Base-by-base conservation (phyloP, 2,888 invertebrate species). In the Lissonota sp. region DNA sequence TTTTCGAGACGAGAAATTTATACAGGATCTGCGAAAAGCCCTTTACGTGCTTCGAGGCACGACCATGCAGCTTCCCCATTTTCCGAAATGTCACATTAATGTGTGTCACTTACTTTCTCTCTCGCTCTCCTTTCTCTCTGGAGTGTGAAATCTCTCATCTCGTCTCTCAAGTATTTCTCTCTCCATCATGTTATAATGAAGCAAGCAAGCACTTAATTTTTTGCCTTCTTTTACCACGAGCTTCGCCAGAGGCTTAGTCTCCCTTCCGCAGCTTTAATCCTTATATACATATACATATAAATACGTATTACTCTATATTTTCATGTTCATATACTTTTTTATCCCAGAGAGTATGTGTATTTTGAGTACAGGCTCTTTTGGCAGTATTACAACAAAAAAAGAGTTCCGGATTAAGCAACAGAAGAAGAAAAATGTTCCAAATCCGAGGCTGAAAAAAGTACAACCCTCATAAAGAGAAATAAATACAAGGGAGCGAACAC, bases 51-150 rank as follows among this genome's bases (percentile, higher is more conserved):
- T 64, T 46, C 64, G 6, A 57, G 66, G 37, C 44, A 58, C 63
- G 49, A 58, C 26, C 40, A 37, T 5, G 10, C 8, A 37, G 3
- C 44, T 14, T 39, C 44, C 51, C 40, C 14, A 39, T 39, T 66
- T 70, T 55, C 14, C 40, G 37, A 57, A 78, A 75, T 67, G 74
- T 81, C 78, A 77, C 73, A 72, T 77, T 73, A 78, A 78, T 57
- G 62, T 62, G 66, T 77, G 49, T 74, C 46, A n/a, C 42, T 46
- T 42, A 8, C 53, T 57, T 51, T 39, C 64, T 39, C 64, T 60
- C 57, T 39, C 39, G n/a, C 73, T 5, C 57, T 40, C 8, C 8
- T 7, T 10, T 63, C 10, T 53, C 37, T 40, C 8, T 63, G 49
- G 69, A 69, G 49, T 37, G 55, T 40, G 51, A 71, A 57, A 40